Evolutionary conservation across 1,140 invertebrate genomes (phyloP).

Genomic region (Gryon sp.): DNA sequence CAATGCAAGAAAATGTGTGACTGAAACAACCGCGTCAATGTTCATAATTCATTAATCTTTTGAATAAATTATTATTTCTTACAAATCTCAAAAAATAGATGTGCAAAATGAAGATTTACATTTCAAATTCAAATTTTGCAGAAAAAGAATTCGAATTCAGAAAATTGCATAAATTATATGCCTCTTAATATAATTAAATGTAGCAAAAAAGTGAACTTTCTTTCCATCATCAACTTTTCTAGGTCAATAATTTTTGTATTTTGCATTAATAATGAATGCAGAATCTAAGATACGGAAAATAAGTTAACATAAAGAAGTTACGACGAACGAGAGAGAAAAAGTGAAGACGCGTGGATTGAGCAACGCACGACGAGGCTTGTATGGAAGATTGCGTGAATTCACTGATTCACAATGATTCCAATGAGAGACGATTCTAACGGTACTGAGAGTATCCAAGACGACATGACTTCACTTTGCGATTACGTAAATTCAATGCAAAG

Average conservation of each 20-base stretch:
- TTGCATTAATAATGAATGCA: constrained; percentile 42
- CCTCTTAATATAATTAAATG: no score
- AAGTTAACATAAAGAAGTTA: constrained; percentile 28
- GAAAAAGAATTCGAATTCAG: no score
- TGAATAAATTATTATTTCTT: no score
- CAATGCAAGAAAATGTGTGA: no score
- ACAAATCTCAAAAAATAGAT: no score
- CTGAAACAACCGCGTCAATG: no score
- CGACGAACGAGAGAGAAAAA: not conserved
- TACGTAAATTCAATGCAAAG: constrained; percentile 24
- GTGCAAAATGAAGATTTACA: no score
- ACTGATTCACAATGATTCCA: constrained; percentile 32
- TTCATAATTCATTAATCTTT: no score
- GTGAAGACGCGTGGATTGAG: not conserved
- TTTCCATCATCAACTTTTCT: constrained; percentile 24
- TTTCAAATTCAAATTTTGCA: no score
- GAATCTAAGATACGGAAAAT: constrained; percentile 33
- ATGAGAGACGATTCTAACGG: constrained; percentile 50
- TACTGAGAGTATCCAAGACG: constrained; percentile 39
- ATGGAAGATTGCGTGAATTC: not conserved
- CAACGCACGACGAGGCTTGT: not conserved
- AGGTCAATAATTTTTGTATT: constrained; percentile 47
- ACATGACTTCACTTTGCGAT: constrained; percentile 19
- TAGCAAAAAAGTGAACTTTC: no score
- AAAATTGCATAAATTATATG: no score